Evolutionary conservation across 2,797 vertebrate species (phyloP).

Genomic region (Remorina albescens): DNA sequence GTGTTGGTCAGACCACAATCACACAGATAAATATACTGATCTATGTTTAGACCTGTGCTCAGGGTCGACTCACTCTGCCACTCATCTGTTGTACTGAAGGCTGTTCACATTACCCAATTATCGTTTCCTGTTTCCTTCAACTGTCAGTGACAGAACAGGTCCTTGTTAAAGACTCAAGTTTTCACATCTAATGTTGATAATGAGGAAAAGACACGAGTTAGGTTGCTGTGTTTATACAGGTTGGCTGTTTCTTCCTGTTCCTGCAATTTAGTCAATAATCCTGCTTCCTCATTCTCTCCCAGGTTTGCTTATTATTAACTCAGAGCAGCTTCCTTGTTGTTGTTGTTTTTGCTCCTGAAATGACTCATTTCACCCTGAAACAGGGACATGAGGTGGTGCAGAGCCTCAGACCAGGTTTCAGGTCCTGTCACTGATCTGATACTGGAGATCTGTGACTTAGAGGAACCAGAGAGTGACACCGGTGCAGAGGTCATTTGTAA

Average conservation of each 20-base stretch:
- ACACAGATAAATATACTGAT: no score
- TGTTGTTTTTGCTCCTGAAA: background rate
- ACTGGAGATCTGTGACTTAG: no score
- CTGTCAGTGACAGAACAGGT: background rate
- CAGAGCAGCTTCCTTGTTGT: slow-evolving; percentile 14
- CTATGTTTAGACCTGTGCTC: no score
- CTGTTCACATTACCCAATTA: background rate
- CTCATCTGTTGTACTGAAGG: background rate
- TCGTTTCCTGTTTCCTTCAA: slow-evolving; percentile 27
- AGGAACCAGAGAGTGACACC: no score
- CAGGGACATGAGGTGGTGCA: background rate
- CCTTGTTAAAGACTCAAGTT: background rate
- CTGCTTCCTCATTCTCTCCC: slow-evolving; percentile 46
- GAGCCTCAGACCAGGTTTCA: background rate
- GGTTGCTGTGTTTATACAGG: background rate
- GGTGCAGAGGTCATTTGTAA: no score
- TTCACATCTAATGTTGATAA: no score
- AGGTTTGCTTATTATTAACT: slow-evolving; percentile 16
- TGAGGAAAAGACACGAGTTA: no score
- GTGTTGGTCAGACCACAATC: no score
- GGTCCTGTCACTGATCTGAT: no score
- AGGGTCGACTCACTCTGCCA: no score
- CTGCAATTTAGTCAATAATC: background rate
- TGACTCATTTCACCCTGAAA: slow-evolving; percentile 13
- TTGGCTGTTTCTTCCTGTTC: background rate